These are phyloP conservation scores for Tetramorium parvispinum DNA, from an alignment of 1,140 invertebrate species.

Conservation along the genomic window DNA sequence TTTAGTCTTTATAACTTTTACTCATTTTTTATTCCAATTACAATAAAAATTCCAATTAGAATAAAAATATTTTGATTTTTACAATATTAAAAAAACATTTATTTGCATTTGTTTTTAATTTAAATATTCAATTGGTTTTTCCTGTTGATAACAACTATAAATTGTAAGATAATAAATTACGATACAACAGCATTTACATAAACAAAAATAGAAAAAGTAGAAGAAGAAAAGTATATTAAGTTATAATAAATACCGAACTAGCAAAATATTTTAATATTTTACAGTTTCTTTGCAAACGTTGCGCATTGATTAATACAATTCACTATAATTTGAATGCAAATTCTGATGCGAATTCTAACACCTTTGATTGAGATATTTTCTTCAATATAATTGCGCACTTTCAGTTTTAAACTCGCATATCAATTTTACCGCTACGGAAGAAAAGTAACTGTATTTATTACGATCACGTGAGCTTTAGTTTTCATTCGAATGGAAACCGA, in stretches of 20 bases:
- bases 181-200: neutral
- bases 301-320: neutral
- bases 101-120: neutral
- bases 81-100: neutral
- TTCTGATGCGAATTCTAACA: no score
- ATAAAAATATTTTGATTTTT: neutral
- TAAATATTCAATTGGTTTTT: neutral
- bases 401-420: neutral
- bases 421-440: neutral
- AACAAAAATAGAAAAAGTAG: neutral
- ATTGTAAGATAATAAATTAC: neutral
- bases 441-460: conserved; percentile 14
- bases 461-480: conserved; percentile 1
- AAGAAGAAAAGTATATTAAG: neutral
- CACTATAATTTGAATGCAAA: no score
- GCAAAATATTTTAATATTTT: conserved; percentile 10
- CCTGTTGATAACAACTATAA: neutral
- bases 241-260: neutral
- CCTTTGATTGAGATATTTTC: neutral
- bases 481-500: conserved; percentile 3
- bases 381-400: neutral
- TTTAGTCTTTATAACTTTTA: neutral
- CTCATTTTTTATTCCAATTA: neutral
- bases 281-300: neutral
- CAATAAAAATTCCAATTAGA: neutral